phyloP scores from a whole-genome alignment of 2,888 invertebrate genomes.

The Amblyjoppa fuscipennis region DNA sequence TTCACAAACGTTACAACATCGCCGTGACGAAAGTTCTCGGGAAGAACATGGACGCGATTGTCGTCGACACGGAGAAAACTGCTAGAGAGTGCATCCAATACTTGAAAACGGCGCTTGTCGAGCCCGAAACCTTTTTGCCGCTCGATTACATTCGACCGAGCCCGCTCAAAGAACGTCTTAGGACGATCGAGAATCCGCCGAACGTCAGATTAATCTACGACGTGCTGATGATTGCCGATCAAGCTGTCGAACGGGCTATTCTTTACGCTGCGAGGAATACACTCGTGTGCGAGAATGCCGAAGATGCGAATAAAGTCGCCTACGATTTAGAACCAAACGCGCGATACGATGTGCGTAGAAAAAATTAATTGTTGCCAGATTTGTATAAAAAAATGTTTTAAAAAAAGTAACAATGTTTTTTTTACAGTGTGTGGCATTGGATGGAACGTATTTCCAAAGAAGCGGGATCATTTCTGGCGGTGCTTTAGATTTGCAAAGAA shows the following conservation, averaged over 20 bases:
- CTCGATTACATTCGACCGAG: slow-evolving; percentile 98
- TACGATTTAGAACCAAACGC: slow-evolving; percentile 94
- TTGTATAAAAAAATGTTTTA: neutral
- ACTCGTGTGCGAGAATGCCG: slow-evolving; percentile 99
- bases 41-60: slow-evolving; percentile 99
- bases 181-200: slow-evolving; percentile 97
- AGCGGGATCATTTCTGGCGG: slow-evolving; percentile 99
- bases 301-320: slow-evolving; percentile 98
- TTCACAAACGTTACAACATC: slow-evolving; percentile 99
- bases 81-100: slow-evolving; percentile 98
- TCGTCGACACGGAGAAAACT: slow-evolving; percentile 99
- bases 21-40: slow-evolving; percentile 99
- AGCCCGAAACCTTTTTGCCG: slow-evolving; percentile 99
- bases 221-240: slow-evolving; percentile 92
- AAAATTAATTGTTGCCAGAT: neutral
- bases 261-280: slow-evolving; percentile 99
- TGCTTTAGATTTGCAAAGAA: slow-evolving; percentile 95
- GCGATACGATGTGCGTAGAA: slow-evolving; percentile 90
- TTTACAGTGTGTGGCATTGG: slow-evolving; percentile 95
- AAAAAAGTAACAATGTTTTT: neutral
- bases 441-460: slow-evolving; percentile 99
- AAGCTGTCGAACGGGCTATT: slow-evolving; percentile 97
- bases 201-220: slow-evolving; percentile 99
- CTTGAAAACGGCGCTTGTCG: slow-evolving; percentile 98
- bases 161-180: slow-evolving; percentile 95